Evolutionary conservation across 1,140 invertebrate species (phyloP).

Genomic region (Arctopsyche grandis): DNA sequence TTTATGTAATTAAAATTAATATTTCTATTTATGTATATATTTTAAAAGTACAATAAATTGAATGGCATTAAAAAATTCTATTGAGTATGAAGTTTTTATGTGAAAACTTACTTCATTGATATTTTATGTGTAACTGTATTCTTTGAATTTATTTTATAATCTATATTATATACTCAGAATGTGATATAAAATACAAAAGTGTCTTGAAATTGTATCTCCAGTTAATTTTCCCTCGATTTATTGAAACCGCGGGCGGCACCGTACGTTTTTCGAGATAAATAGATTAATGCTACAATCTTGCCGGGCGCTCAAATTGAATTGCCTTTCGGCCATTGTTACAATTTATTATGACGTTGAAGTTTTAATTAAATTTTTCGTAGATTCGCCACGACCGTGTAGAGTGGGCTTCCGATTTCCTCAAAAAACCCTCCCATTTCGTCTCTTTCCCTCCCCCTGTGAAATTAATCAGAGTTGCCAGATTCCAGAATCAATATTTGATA

Average conservation of each 20-base stretch:
- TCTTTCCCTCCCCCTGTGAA: neutral
- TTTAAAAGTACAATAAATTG: no score
- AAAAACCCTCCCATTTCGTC: neutral
- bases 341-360: constrained; percentile 36
- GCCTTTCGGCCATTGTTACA: constrained; percentile 31
- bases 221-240: neutral
- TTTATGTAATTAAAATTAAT: no score
- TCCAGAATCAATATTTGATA: neutral
- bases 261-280: constrained; percentile 23
- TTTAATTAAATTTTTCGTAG: constrained; percentile 32
- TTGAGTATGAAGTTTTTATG: no score
- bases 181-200: no score
- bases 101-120: no score
- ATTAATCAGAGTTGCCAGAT: neutral
- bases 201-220: no score
- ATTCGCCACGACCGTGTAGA: neutral
- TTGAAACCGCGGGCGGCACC: neutral
- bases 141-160: no score
- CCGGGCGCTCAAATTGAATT: constrained; percentile 21
- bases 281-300: constrained; percentile 29
- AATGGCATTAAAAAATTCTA: no score
- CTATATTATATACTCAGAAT: neutral
- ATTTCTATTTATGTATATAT: no score
- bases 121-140: no score
- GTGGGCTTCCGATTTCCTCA: neutral